Evolutionary conservation across 2,113 vertebrate genomes (phyloP), one percentile per base, ranked within the genome.

Genomic region (Ciconia stormi): DNA sequence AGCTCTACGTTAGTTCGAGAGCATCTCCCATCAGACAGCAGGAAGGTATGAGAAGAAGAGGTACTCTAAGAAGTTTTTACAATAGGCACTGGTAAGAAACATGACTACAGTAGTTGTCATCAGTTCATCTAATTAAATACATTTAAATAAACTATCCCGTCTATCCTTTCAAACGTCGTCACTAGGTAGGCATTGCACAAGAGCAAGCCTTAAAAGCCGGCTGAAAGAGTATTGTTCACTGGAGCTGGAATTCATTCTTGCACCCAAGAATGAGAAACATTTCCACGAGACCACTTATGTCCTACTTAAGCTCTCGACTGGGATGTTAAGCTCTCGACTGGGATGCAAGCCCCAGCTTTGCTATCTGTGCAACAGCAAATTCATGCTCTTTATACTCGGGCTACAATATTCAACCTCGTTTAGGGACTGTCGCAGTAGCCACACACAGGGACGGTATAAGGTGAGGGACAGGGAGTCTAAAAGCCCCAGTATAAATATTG

Each of bases 401-500:
- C 23, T 36, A 5, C 29, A 17, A 6, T 8, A 59, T 66, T 44
- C 20, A 25, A 25, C 46, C 38, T 30, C 10, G 0, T 36, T 61
- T 32, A 11, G 2, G 44, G 59, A 6, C 19, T 21, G 13, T 19
- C 34, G 42, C 59, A 3, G 40, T 3, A 62, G 13, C 16, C 25
- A 4, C 13, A 7, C 29, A 6, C 29, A 29, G 46, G 30, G 21
- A 1, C 4, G 55, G 55, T 5, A 7, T 3, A 22, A 9, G 40
- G 29, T 10, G 34, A 80, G 34, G 74, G 47, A 34, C 27, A 6
- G 53, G 32, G 55, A 23, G 15, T 4, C 65, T 34, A 4, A 49
- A n/a, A 50, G 50, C 49, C 20, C 42, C 9, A 0, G 6, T 30
- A 11, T 6, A 32, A 17, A 11, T 8, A 5, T 4, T 3, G 13